Percentiles rank a stretch among this genome's conserved stretches.
Conservation (phyloP, 1,140 invertebrate species). For the Nebria ingens region DNA sequence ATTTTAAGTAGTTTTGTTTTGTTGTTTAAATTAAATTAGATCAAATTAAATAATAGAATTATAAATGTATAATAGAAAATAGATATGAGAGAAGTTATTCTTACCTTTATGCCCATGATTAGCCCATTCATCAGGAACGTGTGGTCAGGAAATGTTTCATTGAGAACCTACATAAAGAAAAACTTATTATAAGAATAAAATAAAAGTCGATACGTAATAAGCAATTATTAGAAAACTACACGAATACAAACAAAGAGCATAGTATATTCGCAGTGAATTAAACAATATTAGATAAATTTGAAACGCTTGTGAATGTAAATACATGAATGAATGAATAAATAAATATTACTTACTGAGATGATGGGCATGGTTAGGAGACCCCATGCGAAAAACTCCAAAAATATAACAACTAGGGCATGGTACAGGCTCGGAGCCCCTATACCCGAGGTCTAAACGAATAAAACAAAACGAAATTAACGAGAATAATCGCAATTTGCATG, state of each 20-base stretch:
- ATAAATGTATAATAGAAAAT: too few species aligned
- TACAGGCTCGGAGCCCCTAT: constrained; percentile 91
- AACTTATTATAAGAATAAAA: constrained; percentile 13
- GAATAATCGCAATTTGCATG: too few species aligned
- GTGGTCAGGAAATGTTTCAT: constrained; percentile 96
- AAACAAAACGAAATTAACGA: constrained; percentile 13
- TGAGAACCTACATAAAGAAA: constrained; percentile 58
- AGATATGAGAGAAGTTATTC: too few species aligned
- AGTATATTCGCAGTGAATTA: too few species aligned
- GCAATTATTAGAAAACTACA: too few species aligned
- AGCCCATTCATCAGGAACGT: constrained; percentile 99
- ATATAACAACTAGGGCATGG: constrained; percentile 97
- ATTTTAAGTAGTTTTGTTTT: too few species aligned
- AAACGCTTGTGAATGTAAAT: too few species aligned
- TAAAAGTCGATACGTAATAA: constrained; percentile 1
- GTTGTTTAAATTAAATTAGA: too few species aligned
- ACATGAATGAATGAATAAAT: too few species aligned
- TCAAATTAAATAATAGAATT: too few species aligned
- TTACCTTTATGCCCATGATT: constrained; percentile 90
- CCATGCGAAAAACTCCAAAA: constrained; percentile 99
- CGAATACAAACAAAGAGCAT: too few species aligned
- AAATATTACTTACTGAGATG: constrained; percentile 80
- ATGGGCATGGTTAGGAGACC: constrained; percentile 96
- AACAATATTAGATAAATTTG: too few species aligned
- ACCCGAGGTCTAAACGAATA: constrained; percentile 62